phyloP scores from a whole-genome alignment of 2,797 vertebrate species.

The Scomberomorus guttatus region DNA sequence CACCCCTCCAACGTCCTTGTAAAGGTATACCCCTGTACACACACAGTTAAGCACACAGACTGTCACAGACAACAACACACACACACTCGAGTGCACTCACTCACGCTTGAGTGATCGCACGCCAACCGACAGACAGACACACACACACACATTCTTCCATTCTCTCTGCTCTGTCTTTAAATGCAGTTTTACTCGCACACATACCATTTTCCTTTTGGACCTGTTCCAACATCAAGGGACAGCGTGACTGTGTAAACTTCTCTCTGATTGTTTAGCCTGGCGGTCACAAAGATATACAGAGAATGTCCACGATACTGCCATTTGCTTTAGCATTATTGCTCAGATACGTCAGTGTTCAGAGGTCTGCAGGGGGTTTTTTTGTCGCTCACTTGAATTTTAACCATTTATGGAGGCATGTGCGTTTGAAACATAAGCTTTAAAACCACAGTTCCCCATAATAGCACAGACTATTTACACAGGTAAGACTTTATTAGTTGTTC shows the following conservation, averaged over 20 bases:
- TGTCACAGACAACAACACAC: constrained; percentile 48
- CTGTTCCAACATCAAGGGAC: constrained; percentile 50
- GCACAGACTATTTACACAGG: constrained; percentile 16
- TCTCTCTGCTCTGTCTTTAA: constrained; percentile 40
- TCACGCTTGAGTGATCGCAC: constrained; percentile 54
- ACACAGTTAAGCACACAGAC: constrained; percentile 54
- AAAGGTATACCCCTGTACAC: constrained; percentile 66
- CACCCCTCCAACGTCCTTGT: constrained; percentile 61
- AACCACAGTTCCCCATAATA: constrained; percentile 42
- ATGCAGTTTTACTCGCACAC: constrained; percentile 14
- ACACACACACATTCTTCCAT: constrained; percentile 53
- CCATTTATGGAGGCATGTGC: constrained; percentile 71
- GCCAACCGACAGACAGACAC: constrained; percentile 35
- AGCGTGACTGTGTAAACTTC: constrained; percentile 71
- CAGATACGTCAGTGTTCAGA: constrained; percentile 7
- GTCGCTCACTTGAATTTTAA: constrained; percentile 36
- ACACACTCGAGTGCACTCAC: constrained; percentile 60
- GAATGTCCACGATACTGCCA: constrained; percentile 46
- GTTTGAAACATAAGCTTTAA: constrained; percentile 30
- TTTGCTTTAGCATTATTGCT: constrained; percentile 50
- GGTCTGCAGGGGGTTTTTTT: constrained; percentile 30
- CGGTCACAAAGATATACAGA: constrained; percentile 71
- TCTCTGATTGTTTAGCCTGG: constrained; percentile 77
- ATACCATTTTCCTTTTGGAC: constrained; percentile 35
- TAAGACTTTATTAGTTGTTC: constrained; percentile 48